Conservation (phyloP, 2,113 vertebrate species). For the Mus musculus region GRCm39 chr5:134280501-134281000, state of each 20-base stretch:
- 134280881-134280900: neutral
- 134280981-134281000: neutral
- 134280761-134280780: constrained; percentile 91
- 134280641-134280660: neutral
- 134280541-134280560: neutral
- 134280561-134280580: neutral
- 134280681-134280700: neutral
- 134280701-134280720: constrained; percentile 80
- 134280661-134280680: neutral
- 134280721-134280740: constrained; percentile 90
- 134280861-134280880: neutral
- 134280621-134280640: neutral
- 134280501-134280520: neutral
- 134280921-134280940: neutral
- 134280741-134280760: constrained; percentile 89
- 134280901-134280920: neutral
- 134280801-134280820: constrained; percentile 33
- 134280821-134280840: no score
- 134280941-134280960: neutral
- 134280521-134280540: neutral
- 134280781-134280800: constrained; percentile 87
- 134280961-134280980: neutral
- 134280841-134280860: neutral
- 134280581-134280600: neutral
- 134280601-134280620: neutral